phyloP scores from a whole-genome alignment of 2,888 invertebrate species.

The Helicoverpa assulta region DNA sequence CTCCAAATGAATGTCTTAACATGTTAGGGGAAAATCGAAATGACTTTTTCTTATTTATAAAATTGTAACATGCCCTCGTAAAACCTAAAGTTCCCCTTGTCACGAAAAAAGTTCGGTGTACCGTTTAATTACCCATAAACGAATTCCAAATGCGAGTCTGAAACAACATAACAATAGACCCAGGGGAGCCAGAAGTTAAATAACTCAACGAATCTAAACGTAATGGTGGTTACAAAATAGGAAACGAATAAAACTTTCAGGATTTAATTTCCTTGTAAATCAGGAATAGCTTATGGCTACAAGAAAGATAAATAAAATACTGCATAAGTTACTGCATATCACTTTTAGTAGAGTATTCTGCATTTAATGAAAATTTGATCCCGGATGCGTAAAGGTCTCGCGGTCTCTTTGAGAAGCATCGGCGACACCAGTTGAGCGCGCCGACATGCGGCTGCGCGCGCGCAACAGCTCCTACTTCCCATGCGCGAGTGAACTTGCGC shows the following conservation, averaged over 20 bases:
- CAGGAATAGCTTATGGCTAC: slow-evolving; percentile 26
- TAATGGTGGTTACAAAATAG: slow-evolving; percentile 12
- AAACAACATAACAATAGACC: slow-evolving; percentile 22
- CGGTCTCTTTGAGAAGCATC: slow-evolving; percentile 39
- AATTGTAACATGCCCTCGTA: slow-evolving; percentile 50
- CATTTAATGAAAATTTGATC: slow-evolving; percentile 25
- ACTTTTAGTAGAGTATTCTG: slow-evolving; percentile 17
- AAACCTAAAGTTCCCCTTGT: slow-evolving; percentile 59
- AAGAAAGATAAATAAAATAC: slow-evolving; percentile 9
- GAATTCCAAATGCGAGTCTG: slow-evolving; percentile 16
- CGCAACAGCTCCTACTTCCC: slow-evolving; percentile 63
- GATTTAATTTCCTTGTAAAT: slow-evolving; percentile 38
- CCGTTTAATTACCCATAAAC: slow-evolving; percentile 40
- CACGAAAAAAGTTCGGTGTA: slow-evolving; percentile 49
- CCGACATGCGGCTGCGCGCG: slow-evolving; percentile 60
- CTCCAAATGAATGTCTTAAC: slow-evolving; percentile 43
- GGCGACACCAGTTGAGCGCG: slow-evolving; percentile 43
- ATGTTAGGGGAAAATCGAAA: slow-evolving; percentile 48
- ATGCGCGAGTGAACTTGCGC: slow-evolving; percentile 77
- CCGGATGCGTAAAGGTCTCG: slow-evolving; percentile 33
- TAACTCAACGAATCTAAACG: slow-evolving; percentile 7
- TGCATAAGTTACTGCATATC: slow-evolving; percentile 33
- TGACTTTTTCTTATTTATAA: slow-evolving; percentile 44
- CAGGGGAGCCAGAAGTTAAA: not conserved
- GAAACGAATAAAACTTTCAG: slow-evolving; percentile 20